Evolutionary conservation across 1,140 invertebrate species (phyloP), one percentile per base, ranked within the genome.

Genomic region (Reticulitermes speratus): DNA sequence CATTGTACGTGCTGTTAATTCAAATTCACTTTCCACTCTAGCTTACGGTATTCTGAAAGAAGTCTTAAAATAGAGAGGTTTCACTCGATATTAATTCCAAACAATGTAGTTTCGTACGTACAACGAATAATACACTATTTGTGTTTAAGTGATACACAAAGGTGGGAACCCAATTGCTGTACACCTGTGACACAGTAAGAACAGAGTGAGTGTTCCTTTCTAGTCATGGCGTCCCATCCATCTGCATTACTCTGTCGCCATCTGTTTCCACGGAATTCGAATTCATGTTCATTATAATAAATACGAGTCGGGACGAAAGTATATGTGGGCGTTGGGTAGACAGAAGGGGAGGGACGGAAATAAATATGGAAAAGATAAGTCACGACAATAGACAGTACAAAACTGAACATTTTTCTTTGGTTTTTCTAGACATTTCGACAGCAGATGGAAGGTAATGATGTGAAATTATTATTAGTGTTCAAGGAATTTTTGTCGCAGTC

Each of bases 311-410:
- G n/a, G 65, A 75, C 65, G 65, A 30, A 30, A 75, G 25, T 9
- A 9, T 9, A 75, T 30, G 65, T 75, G n/a, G 65, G 65, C 65
- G 65, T 75, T n/a, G 65, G n/a, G 19, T 55, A 55, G 14, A 55
- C 3, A 21, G 52, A 55, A 55, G 19, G 19, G 52, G 45, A 48
- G 14, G 52, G 19, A 55, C 19, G 52, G 65, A 14, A 30, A 75
- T 75, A 75, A 75, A 75, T 75, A 75, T 75, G 65, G 65, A 75
- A 75, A 75, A 75, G 65, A 75, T 75, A 75, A 75, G 65, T 75
- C 65, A 75, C 65, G 65, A 75, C 65, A 75, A 75, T 75, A 75
- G 25, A 30, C 65, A 75, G 65, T 25, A 75, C 65, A 75, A 75
- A 30, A 75, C 65, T 75, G 3, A 75, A 75, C 65, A 75, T 75